Conservation (phyloP, 2,113 vertebrate genomes). For the Pluvianellus socialis region DNA sequence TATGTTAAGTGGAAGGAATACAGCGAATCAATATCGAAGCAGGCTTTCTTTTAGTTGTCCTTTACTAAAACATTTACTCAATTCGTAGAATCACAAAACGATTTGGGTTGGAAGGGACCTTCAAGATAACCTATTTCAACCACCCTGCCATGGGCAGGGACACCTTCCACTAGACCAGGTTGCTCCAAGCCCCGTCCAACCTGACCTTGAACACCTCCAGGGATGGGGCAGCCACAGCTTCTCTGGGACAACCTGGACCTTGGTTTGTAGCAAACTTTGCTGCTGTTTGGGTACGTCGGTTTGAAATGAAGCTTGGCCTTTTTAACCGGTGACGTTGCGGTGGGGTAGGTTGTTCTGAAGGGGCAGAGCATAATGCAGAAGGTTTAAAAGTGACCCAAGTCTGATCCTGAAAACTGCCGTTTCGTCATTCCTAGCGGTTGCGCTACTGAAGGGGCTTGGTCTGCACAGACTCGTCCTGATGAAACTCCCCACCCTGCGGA, state of each 20-base stretch:
- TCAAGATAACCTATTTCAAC: not conserved
- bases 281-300: not conserved
- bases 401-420: not conserved
- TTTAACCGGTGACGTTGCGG: not conserved
- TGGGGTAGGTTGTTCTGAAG: not conserved
- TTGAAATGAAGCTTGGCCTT: not conserved
- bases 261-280: not conserved
- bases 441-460: rapidly evolving
- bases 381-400: not conserved
- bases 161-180: not conserved
- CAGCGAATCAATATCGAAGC: not conserved
- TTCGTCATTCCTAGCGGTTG: not conserved
- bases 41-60: not conserved
- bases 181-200: not conserved
- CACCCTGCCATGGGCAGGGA: not conserved
- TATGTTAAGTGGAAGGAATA: not conserved
- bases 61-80: not conserved
- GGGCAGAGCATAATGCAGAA: not conserved
- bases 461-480: not conserved
- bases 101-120: not conserved
- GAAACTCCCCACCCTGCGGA: not conserved
- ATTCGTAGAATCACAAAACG: not conserved
- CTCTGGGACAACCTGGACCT: not conserved
- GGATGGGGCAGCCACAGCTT: not conserved
- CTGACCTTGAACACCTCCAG: not conserved